Evolutionary conservation across 2,888 invertebrate species (phyloP).

Genomic region (Halictus quadricinctus): DNA sequence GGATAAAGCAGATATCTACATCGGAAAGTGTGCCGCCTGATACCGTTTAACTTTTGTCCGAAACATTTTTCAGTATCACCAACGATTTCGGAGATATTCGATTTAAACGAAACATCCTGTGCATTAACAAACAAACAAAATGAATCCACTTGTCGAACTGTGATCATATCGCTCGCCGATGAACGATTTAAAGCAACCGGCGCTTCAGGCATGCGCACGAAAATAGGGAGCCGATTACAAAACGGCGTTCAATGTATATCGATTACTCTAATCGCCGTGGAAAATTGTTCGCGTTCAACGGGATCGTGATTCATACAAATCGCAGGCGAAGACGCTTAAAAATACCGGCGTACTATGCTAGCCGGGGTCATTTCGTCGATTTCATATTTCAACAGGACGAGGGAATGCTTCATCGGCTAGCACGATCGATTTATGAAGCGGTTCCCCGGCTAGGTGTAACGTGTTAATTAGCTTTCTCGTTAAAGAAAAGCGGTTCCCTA

Average conservation of each 20-base stretch:
- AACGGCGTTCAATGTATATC: background rate
- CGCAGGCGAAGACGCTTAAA: background rate
- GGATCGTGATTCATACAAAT: background rate
- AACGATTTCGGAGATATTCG: no score
- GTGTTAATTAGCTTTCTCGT: slow-evolving; percentile 41
- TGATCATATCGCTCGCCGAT: background rate
- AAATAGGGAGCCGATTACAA: background rate
- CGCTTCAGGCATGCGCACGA: background rate
- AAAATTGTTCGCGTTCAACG: background rate
- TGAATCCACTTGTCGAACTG: background rate
- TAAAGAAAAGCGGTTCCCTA: slow-evolving; percentile 14
- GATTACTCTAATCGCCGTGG: background rate
- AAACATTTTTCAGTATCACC: no score
- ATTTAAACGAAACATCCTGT: no score
- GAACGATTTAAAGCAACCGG: background rate
- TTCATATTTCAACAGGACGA: background rate
- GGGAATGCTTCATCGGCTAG: background rate
- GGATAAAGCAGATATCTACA: no score
- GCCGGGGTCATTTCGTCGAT: background rate
- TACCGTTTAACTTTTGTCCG: no score
- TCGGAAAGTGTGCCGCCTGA: no score
- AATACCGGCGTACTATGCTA: background rate
- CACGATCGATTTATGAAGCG: background rate
- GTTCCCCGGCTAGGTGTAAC: slow-evolving; percentile 3
- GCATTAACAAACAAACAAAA: background rate